A percentile compares a stretch with the other conserved stretches of the same genome.
Evolutionary conservation across 2,888 invertebrate genomes (phyloP).

Genomic region (Hirudinaria manillensis): DNA sequence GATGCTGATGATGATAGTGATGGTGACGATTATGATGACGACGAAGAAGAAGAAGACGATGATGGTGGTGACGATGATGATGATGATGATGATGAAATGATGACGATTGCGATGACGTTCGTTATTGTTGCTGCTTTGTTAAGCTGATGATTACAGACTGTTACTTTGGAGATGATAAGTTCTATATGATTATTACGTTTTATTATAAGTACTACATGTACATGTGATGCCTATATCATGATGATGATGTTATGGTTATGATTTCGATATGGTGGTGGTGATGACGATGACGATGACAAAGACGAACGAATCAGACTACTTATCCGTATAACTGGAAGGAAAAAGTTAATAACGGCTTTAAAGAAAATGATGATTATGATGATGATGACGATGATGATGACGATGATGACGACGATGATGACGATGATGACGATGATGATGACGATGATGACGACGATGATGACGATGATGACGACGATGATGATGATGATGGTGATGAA

Average conservation of each 20-base stretch:
- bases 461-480: constrained; percentile 32
- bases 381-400: constrained; percentile 9
- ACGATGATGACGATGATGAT: constrained; percentile 21
- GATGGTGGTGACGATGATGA: constrained; percentile 13
- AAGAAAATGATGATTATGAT: background rate
- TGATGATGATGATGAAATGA: constrained; percentile 8
- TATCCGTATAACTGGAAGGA: background rate
- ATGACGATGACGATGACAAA: background rate
- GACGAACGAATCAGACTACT: background rate
- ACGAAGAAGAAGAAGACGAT: constrained; percentile 11
- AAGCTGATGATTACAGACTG: constrained; percentile 9
- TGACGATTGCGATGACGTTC: background rate
- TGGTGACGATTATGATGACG: background rate
- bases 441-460: constrained; percentile 32
- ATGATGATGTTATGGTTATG: background rate
- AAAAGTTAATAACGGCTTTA: background rate
- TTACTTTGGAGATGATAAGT: background rate
- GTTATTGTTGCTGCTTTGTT: background rate
- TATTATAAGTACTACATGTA: too few species aligned
- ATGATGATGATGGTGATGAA: constrained; percentile 31
- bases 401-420: constrained; percentile 28
- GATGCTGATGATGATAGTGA: background rate
- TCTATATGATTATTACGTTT: background rate
- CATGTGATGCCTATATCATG: too few species aligned
- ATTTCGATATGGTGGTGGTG: background rate